A percentile compares a stretch with the other conserved stretches of the same genome.
Evolutionary conservation across 2,113 vertebrate species (phyloP).

Genomic region (Trematomus loennbergii): DNA sequence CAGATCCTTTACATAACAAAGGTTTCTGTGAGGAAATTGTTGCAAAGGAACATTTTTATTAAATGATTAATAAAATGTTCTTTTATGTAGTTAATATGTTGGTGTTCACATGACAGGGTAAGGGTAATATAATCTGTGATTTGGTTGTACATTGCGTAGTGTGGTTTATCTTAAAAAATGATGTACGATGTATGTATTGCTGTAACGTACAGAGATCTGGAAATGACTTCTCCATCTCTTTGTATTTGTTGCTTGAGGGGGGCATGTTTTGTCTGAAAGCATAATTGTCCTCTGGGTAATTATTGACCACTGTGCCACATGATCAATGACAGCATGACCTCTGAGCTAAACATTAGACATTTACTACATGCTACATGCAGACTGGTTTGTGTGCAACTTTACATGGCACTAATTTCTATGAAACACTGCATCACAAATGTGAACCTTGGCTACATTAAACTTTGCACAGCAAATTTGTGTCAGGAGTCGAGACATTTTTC

Average conservation of each 20-base stretch:
- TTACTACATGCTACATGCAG: conserved; percentile 3
- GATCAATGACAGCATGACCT: conserved; percentile 49
- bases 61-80: background rate
- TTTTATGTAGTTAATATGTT: background rate
- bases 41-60: background rate
- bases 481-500: conserved; percentile 54
- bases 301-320: conserved; percentile 50
- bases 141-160: background rate
- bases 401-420: background rate
- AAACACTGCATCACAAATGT: background rate
- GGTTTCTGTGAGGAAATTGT: background rate
- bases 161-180: background rate
- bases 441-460: background rate
- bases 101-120: background rate
- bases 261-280: conserved; percentile 48
- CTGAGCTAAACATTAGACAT: conserved; percentile 21
- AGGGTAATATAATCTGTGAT: background rate
- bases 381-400: background rate
- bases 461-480: conserved; percentile 22
- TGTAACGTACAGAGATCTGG: no score
- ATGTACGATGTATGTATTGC: background rate
- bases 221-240: background rate
- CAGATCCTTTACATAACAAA: conserved; percentile 6
- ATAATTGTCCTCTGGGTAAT: conserved; percentile 55
- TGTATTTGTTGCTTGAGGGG: conserved; percentile 15